Percentiles rank a stretch among this genome's conserved stretches.
Conservation (phyloP, 1,140 invertebrate species). For the Nasonia vitripennis region DNA sequence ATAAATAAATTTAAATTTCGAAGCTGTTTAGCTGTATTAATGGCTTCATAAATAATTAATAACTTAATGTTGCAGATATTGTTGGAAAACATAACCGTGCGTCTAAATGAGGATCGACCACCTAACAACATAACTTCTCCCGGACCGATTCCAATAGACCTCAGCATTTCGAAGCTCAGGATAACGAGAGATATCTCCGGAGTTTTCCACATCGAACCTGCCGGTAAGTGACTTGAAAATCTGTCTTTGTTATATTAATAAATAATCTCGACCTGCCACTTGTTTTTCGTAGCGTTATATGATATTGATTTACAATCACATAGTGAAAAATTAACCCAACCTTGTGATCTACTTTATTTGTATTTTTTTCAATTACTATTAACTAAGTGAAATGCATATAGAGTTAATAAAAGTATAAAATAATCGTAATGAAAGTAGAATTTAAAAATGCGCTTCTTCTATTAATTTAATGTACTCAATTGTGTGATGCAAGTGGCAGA, state of each 20-base stretch:
- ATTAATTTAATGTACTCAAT: constrained; percentile 46
- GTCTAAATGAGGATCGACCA: constrained; percentile 87
- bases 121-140: constrained; percentile 89
- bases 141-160: constrained; percentile 85
- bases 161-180: constrained; percentile 82
- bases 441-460: constrained; percentile 44
- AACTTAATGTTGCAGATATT: constrained; percentile 75
- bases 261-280: constrained; percentile 63
- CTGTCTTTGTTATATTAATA: constrained; percentile 23
- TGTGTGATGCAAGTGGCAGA: constrained; percentile 65
- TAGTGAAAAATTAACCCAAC: constrained; percentile 1
- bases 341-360: not conserved
- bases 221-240: constrained; percentile 61
- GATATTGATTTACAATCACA: constrained; percentile 25
- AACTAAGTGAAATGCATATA: constrained; percentile 13
- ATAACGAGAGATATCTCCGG: constrained; percentile 82
- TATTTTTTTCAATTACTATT: not conserved
- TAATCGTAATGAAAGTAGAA: constrained; percentile 26
- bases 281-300: constrained; percentile 56
- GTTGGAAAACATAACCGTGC: constrained; percentile 82
- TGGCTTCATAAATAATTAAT: not conserved
- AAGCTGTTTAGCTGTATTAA: not conserved
- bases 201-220: constrained; percentile 83
- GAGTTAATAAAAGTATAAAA: constrained; percentile 35
- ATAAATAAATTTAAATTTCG: not conserved